Percentiles rank a stretch among this genome's conserved stretches.
Evolutionary conservation across 2,888 invertebrate genomes (phyloP).

Genomic region (Ceramica pisi): DNA sequence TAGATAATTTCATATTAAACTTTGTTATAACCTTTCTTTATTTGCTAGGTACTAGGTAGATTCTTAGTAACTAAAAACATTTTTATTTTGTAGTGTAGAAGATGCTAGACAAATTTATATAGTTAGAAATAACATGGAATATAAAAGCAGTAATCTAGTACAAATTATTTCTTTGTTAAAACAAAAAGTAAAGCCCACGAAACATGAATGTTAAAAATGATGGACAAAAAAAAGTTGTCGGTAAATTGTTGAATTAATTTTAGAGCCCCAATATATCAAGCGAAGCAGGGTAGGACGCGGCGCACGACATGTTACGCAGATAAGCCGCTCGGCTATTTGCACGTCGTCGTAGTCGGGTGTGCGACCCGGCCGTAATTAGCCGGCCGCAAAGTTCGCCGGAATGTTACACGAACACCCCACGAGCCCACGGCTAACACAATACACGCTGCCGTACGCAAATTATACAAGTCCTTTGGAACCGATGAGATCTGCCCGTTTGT

Average conservation of each 20-base stretch:
- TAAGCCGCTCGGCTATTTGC: slow-evolving; percentile 82
- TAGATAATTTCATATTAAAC: slow-evolving; percentile 11
- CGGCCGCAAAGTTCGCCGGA: slow-evolving; percentile 83
- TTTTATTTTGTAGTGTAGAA: not conserved
- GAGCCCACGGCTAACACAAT: slow-evolving; percentile 70
- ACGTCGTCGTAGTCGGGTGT: slow-evolving; percentile 75
- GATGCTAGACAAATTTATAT: not conserved
- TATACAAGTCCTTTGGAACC: slow-evolving; percentile 58
- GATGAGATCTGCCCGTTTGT: slow-evolving; percentile 69
- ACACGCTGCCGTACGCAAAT: slow-evolving; percentile 65
- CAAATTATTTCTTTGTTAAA: not conserved
- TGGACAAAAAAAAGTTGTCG: slow-evolving; percentile 4
- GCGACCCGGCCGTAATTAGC: slow-evolving; percentile 82
- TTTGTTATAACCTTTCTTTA: too few species aligned
- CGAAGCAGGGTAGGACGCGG: slow-evolving; percentile 56
- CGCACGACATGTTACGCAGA: slow-evolving; percentile 73
- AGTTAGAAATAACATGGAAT: too few species aligned
- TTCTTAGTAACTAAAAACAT: not conserved
- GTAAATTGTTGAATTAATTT: slow-evolving; percentile 46
- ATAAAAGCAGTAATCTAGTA: too few species aligned
- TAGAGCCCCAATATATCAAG: slow-evolving; percentile 59
- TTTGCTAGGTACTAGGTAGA: not conserved
- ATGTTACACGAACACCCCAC: slow-evolving; percentile 75
- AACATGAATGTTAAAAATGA: not conserved
- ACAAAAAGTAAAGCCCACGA: not conserved